A percentile compares a stretch with the other conserved stretches of the same genome.
phyloP scores from a whole-genome alignment of 1,140 invertebrate genomes.

The Schlechtendalia chinensis region DNA sequence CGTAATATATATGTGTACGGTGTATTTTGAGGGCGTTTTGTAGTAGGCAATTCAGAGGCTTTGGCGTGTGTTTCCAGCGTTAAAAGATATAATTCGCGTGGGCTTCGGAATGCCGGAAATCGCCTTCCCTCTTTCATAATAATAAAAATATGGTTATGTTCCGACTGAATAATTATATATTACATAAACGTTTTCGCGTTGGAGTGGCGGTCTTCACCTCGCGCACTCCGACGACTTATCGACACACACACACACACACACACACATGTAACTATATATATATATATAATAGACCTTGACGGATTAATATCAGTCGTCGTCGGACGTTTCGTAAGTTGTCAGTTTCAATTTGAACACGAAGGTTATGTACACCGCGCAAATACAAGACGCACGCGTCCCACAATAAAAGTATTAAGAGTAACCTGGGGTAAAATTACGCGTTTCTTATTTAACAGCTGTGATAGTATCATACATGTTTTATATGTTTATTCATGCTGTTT shows the following conservation, averaged over 20 bases:
- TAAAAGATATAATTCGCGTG: not conserved
- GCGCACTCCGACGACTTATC: not conserved
- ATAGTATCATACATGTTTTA: too few species aligned
- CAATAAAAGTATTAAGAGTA: not conserved
- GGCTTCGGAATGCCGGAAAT: slow-evolving; percentile 23
- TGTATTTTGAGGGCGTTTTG: slow-evolving; percentile 31
- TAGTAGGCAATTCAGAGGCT: slow-evolving; percentile 45
- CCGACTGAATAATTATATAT: too few species aligned
- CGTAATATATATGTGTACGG: too few species aligned
- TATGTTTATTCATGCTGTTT: too few species aligned
- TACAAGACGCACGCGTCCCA: too few species aligned
- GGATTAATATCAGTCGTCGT: slow-evolving; percentile 4
- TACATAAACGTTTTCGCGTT: not conserved
- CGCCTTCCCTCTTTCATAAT: not conserved
- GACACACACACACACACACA: not conserved
- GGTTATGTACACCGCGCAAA: not conserved
- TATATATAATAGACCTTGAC: not conserved
- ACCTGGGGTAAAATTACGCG: not conserved
- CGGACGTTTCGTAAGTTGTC: not conserved
- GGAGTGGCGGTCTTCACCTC: not conserved
- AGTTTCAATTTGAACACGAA: not conserved
- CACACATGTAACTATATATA: too few species aligned
- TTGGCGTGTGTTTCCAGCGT: not conserved
- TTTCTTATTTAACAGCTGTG: too few species aligned
- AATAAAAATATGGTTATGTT: too few species aligned